Conservation (phyloP, 2,113 vertebrate species). For the Pachypanchax playfairii region DNA sequence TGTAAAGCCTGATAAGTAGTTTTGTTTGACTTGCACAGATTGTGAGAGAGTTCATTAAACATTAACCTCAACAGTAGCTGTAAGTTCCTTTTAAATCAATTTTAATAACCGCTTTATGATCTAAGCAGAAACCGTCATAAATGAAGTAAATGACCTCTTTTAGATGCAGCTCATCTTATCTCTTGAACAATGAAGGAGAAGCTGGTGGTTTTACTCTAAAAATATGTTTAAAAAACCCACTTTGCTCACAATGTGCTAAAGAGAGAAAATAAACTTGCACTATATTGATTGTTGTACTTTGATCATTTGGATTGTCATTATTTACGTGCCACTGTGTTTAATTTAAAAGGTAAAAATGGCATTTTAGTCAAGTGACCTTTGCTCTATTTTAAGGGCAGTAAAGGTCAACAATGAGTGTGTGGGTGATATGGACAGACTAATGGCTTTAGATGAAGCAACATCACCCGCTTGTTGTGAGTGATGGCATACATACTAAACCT, state of each 20-base stretch:
- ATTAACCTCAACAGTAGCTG: constrained; percentile 11
- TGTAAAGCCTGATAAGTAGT: constrained; percentile 54
- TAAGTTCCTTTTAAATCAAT: constrained; percentile 2
- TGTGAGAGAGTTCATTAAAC: constrained; percentile 36
- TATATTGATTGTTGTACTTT: background rate
- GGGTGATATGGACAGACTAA: constrained; percentile 55
- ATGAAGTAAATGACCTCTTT: background rate
- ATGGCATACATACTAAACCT: constrained; percentile 54
- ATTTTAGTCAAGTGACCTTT: constrained; percentile 32
- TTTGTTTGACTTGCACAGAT: constrained; percentile 61
- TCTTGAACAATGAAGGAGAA: no score
- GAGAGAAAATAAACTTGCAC: no score
- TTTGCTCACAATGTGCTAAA: no score
- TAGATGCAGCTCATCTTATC: background rate
- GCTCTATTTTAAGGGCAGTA: constrained; percentile 38
- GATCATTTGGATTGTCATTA: constrained; percentile 14
- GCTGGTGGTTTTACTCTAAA: no score
- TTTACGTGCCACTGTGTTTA: constrained; percentile 1
- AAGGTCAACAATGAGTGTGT: constrained; percentile 57
- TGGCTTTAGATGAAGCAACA: constrained; percentile 58
- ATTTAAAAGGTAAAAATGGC: constrained; percentile 31
- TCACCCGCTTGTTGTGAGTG: constrained; percentile 34
- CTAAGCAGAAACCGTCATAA: background rate
- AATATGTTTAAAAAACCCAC: no score
- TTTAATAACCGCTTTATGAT: background rate